These are phyloP conservation scores for Rhagophthalmus giganteus DNA, from an alignment of 2,888 invertebrate genomes.

Conservation along the genomic window DNA sequence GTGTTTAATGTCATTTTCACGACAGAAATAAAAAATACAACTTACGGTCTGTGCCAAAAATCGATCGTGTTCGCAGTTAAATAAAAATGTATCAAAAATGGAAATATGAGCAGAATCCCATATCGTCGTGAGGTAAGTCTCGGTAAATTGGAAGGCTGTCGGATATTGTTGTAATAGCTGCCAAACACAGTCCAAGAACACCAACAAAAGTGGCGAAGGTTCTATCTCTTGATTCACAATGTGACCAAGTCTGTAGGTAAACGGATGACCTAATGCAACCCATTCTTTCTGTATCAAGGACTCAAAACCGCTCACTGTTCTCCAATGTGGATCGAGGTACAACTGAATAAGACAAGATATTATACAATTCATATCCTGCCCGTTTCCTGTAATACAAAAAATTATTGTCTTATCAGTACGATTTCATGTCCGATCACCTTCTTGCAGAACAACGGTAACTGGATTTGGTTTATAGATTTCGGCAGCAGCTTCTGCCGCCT, in stretches of 20 bases:
- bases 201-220: constrained; percentile 82
- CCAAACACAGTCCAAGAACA: constrained; percentile 94
- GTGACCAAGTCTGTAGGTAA: constrained; percentile 65
- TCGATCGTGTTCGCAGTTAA: constrained; percentile 81
- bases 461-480: constrained; percentile 61
- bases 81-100: constrained; percentile 90
- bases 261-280: constrained; percentile 88
- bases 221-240: constrained; percentile 65
- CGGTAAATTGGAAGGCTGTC: constrained; percentile 86
- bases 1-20: no score
- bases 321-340: constrained; percentile 79
- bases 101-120: constrained; percentile 91
- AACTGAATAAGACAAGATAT: constrained; percentile 87
- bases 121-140: constrained; percentile 86
- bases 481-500: constrained; percentile 72
- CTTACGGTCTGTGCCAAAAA: constrained; percentile 67
- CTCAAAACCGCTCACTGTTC: constrained; percentile 86
- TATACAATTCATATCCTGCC: constrained; percentile 85
- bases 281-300: constrained; percentile 93
- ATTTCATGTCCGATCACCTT: constrained; percentile 57
- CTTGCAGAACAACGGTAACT: constrained; percentile 82
- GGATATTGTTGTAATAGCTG: constrained; percentile 89
- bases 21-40: neutral
- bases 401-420: neutral
- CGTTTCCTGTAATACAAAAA: constrained; percentile 64